A percentile compares a stretch with the other conserved stretches of the same genome.
Conservation (phyloP, 1,140 invertebrate species). For the Harpegnathos saltator region DNA sequence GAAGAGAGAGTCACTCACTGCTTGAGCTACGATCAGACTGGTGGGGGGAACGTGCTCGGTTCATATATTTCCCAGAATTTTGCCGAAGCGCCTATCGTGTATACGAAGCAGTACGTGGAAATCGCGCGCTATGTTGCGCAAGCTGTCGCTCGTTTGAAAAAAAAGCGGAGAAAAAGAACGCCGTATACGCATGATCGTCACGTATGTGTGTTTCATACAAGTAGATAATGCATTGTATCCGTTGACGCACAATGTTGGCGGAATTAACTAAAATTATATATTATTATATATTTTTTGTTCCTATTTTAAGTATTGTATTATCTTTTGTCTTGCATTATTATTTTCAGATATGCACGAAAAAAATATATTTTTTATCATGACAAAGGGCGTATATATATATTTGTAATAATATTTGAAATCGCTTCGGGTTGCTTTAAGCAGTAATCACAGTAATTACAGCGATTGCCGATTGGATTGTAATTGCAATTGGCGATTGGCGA, state of each 20-base stretch:
- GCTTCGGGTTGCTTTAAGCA: too few relatives aligned
- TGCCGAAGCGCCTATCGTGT: slow-evolving; percentile 45
- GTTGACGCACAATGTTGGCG: background rate
- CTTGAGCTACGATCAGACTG: slow-evolving; percentile 65
- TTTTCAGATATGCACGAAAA: too few relatives aligned
- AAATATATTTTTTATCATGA: too few relatives aligned
- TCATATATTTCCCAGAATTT: slow-evolving; percentile 65
- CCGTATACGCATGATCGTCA: slow-evolving; percentile 37
- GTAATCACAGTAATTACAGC: too few relatives aligned
- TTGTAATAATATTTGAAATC: background rate
- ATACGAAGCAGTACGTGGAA: slow-evolving; percentile 54
- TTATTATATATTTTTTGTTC: background rate
- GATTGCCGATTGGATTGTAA: too few relatives aligned
- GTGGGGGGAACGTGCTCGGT: slow-evolving; percentile 47
- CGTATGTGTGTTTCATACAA: slow-evolving; percentile 32
- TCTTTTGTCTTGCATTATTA: background rate
- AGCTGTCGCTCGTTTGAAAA: slow-evolving; percentile 56
- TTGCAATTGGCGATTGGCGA: too few relatives aligned
- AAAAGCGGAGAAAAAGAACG: slow-evolving; percentile 51
- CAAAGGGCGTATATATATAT: too few relatives aligned
- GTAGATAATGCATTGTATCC: slow-evolving; percentile 43
- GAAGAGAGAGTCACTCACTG: slow-evolving; percentile 45
- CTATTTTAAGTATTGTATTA: background rate
- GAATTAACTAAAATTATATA: slow-evolving; percentile 33
- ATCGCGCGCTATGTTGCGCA: slow-evolving; percentile 54